Conservation (phyloP, 2,888 invertebrate species). For the Lordiphosa fenestrarum region DNA sequence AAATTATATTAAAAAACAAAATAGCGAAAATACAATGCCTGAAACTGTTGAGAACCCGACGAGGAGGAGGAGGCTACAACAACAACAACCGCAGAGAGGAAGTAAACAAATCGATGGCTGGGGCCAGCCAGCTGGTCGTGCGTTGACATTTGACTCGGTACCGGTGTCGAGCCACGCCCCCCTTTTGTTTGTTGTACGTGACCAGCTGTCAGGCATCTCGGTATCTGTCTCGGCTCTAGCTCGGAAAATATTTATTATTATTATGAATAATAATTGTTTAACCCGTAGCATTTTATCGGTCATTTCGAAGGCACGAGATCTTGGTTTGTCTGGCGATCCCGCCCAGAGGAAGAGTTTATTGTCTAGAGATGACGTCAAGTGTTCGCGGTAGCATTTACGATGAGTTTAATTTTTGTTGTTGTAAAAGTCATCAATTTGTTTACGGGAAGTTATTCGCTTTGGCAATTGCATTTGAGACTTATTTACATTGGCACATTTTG, state of each 20-base stretch:
- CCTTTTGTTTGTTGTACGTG: conserved; percentile 18
- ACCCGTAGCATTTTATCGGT: conserved; percentile 49
- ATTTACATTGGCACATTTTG: conserved; percentile 1
- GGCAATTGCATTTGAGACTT: neutral
- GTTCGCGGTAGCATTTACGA: conserved; percentile 23
- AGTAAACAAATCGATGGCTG: conserved; percentile 3
- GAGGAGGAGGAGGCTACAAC: neutral
- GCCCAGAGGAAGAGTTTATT: neutral
- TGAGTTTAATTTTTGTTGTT: conserved; percentile 19
- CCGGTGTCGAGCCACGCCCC: conserved; percentile 42
- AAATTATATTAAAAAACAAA: neutral
- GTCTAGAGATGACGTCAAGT: conserved; percentile 21
- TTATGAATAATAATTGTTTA: conserved; percentile 30
- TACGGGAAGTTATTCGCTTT: conserved; percentile 4
- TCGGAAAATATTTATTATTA: conserved; percentile 2
- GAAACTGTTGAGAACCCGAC: conserved; percentile 16
- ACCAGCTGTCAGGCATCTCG: conserved; percentile 30
- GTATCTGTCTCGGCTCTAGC: conserved; percentile 19
- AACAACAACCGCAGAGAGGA: conserved; percentile 6
- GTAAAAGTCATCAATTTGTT: conserved; percentile 12
- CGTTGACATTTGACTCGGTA: conserved; percentile 66
- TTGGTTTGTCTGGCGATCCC: conserved; percentile 53
- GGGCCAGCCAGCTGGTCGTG: conserved; percentile 42
- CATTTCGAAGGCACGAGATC: conserved; percentile 58
- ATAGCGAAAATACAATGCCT: conserved; percentile 3